Evolutionary conservation across 2,797 vertebrate species (phyloP).

Genomic region (Chrosomus eos): DNA sequence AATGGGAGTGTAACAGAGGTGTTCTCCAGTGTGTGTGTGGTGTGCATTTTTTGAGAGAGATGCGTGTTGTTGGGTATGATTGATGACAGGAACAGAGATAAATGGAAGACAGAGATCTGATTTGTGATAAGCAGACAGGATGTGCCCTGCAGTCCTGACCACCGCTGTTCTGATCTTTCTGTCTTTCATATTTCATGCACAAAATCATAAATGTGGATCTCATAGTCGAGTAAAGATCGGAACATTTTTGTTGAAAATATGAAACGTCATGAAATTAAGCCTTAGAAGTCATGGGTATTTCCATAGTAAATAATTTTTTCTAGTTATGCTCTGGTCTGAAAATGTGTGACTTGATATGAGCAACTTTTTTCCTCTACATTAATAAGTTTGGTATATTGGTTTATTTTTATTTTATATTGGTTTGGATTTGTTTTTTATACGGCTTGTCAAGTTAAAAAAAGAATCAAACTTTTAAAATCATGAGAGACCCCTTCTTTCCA

Average conservation of each 20-base stretch:
- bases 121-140: constrained; percentile 42
- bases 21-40: constrained; percentile 25
- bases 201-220: background rate
- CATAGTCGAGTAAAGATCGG: background rate
- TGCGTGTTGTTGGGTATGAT: constrained; percentile 19
- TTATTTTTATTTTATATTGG: background rate
- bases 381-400: too few species aligned
- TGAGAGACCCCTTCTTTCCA: background rate
- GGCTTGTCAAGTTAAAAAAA: constrained; percentile 5
- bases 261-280: background rate
- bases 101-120: constrained; percentile 41
- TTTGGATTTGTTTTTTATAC: background rate
- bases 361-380: background rate
- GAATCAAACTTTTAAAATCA: constrained; percentile 2
- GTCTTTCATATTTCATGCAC: constrained; percentile 18
- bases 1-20: constrained; percentile 38
- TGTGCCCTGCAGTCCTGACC: constrained; percentile 26
- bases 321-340: background rate
- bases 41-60: constrained; percentile 10
- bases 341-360: background rate
- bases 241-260: background rate
- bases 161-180: constrained; percentile 15
- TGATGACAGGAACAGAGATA: constrained; percentile 47
- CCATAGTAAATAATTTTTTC: background rate
- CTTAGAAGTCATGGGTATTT: background rate